A percentile compares a stretch with the other conserved stretches of the same genome.
Evolutionary conservation across 2,888 invertebrate genomes (phyloP).

Genomic region (Cephus pygmeus): DNA sequence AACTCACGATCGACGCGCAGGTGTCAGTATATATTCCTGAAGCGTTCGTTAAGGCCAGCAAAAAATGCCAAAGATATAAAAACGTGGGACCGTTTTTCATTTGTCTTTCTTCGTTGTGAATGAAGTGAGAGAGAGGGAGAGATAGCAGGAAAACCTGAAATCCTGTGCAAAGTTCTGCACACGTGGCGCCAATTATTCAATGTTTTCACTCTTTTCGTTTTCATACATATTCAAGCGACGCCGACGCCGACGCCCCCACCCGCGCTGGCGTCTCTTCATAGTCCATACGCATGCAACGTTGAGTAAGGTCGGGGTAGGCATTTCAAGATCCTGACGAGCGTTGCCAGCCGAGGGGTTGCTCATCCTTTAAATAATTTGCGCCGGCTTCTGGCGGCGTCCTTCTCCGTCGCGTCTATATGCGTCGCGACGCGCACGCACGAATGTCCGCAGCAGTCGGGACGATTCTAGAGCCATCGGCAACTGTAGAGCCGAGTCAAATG

Average conservation of each 20-base stretch:
- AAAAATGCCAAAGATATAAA: neutral
- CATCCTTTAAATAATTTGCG: slow-evolving; percentile 12
- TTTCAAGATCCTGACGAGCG: slow-evolving; percentile 10
- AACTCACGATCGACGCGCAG: neutral
- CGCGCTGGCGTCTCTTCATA: slow-evolving; percentile 20
- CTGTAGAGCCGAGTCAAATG: neutral
- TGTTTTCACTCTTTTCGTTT: slow-evolving; percentile 17
- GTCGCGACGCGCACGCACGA: neutral
- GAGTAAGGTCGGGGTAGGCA: slow-evolving; percentile 44
- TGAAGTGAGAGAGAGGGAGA: neutral
- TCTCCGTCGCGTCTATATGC: neutral
- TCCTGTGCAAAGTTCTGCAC: slow-evolving; percentile 9
- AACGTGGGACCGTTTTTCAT: neutral
- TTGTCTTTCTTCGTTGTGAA: neutral
- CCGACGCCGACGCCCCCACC: neutral
- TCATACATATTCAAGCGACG: slow-evolving; percentile 10
- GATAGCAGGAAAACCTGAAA: neutral
- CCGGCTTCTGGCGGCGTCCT: neutral
- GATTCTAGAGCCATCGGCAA: neutral
- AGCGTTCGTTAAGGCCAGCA: neutral
- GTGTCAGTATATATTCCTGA: neutral
- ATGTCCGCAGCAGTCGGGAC: neutral
- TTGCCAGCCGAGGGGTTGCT: slow-evolving; percentile 20
- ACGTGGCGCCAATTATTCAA: slow-evolving; percentile 37
- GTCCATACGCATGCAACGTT: slow-evolving; percentile 33